A percentile compares a stretch with the other conserved stretches of the same genome.
These are phyloP conservation scores for Gila orcuttii DNA, from an alignment of 2,113 vertebrate species.

Conservation along the genomic window DNA sequence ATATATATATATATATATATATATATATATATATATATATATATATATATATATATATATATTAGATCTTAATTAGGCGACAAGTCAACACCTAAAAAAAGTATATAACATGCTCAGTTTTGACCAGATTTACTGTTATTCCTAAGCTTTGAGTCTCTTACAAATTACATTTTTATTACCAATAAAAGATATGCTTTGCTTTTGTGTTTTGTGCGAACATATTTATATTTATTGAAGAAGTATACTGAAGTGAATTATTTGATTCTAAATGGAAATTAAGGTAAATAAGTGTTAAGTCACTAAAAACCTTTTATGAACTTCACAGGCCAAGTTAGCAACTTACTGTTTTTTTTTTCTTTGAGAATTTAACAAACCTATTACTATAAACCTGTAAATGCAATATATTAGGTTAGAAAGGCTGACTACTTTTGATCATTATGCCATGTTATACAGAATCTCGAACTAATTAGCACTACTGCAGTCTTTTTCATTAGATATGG, in stretches of 20 bases:
- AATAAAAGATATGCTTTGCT: background rate
- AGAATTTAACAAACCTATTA: background rate
- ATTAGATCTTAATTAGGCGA: background rate
- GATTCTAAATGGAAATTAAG: background rate
- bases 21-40: too few species aligned
- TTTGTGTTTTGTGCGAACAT: background rate
- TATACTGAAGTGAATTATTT: background rate
- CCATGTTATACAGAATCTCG: background rate
- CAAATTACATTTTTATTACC: background rate
- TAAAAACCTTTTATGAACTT: background rate
- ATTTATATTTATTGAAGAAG: background rate
- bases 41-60: too few species aligned
- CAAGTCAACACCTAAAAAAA: background rate
- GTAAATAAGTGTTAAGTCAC: background rate
- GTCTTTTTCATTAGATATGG: background rate
- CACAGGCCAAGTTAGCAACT: background rate
- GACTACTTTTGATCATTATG: background rate
- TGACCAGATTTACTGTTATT: background rate
- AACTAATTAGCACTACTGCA: slow-evolving; percentile 8
- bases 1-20: too few species aligned
- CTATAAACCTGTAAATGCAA: slow-evolving; percentile 6
- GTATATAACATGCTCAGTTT: too few species aligned
- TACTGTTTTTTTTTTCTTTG: background rate
- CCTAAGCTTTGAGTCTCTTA: background rate
- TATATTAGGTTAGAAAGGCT: background rate